Base-by-base conservation (phyloP, 2,797 vertebrate genomes). In the Mormyrops boulengeri region DNA sequence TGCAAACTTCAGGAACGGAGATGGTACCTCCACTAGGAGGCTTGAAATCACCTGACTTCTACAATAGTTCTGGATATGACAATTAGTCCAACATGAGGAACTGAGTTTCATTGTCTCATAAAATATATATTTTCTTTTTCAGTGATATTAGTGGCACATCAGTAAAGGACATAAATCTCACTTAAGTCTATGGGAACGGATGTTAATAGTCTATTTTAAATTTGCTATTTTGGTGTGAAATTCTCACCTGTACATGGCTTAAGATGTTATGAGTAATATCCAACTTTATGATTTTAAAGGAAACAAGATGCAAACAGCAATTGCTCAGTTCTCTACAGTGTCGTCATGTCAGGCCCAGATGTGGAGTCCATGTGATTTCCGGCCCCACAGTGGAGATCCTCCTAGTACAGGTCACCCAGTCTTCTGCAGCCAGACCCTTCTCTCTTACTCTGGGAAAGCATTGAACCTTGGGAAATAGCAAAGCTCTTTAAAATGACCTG, bases 381-480 rank as follows among this genome's bases (percentile, higher is more conserved):
- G 12, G 11, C 30, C 12, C 30, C 30, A 73, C 66, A 14, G 66
- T 73, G 26, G 26, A 69, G 62, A 26, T 11, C 62, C 60, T 66
- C 0, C 62, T 34, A 34, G 1, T 4, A 4, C 3, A 2, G 30
- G 30, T 73, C 66, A 73, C 66, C 66, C 66, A 73, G 66, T 73
- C 11, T 73, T 73, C 30, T 73, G 30, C 12, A 73, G 30, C 30
- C 66, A 73, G 30, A 38, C 66, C 11, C 11, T 73, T 38, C 66
- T 44, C 5, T 80, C 38, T 80, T 80, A 19, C 73, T 80, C 73
- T 19, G 38, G 26, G 47, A 91, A 91, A 90, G 89, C 60, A 49
- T 89, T 55, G 50, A 80, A 90, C 88, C 90, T 89, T 91, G 85
- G 88, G n/a, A 88, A 50, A 85, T 62, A 73, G 14, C 4, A 34